A percentile compares a stretch with the other conserved stretches of the same genome.
These are phyloP conservation scores for Drosophila melanica DNA, from an alignment of 1,140 invertebrate species.

Conservation along the genomic window DNA sequence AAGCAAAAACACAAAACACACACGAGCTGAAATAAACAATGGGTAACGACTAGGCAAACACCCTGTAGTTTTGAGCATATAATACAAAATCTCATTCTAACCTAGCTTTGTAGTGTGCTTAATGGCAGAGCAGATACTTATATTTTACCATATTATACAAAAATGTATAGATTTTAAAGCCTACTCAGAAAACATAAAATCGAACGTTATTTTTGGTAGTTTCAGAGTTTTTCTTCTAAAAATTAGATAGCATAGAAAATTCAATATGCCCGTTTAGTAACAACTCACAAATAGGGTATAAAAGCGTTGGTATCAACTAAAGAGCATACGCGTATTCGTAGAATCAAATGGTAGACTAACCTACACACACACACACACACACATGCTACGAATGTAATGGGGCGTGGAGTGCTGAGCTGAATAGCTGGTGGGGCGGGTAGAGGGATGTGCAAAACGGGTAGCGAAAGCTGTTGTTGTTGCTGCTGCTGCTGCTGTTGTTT, in stretches of 20 bases:
- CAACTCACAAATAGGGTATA: neutral
- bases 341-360: conserved; percentile 27
- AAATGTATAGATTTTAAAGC: too few species aligned
- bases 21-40: neutral
- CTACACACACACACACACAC: conserved; percentile 21
- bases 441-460: conserved; percentile 10
- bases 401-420: conserved; percentile 34
- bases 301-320: neutral
- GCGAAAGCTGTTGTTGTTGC: conserved; percentile 11
- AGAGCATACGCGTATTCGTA: conserved; percentile 4
- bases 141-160: too few species aligned
- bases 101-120: too few species aligned
- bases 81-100: too few species aligned
- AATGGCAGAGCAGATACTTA: too few species aligned
- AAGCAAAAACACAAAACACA: conserved; percentile 39
- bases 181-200: too few species aligned
- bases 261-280: neutral
- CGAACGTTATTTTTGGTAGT: too few species aligned
- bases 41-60: conserved; percentile 6
- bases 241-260: neutral
- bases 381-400: conserved; percentile 58
- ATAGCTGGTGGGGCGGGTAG: neutral
- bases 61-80: conserved; percentile 10
- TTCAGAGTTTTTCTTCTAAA: too few species aligned
- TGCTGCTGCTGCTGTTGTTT: conserved; percentile 50